Evolutionary conservation across 2,797 vertebrate genomes (phyloP).

Genomic region (Enteromius unitaeniatus): DNA sequence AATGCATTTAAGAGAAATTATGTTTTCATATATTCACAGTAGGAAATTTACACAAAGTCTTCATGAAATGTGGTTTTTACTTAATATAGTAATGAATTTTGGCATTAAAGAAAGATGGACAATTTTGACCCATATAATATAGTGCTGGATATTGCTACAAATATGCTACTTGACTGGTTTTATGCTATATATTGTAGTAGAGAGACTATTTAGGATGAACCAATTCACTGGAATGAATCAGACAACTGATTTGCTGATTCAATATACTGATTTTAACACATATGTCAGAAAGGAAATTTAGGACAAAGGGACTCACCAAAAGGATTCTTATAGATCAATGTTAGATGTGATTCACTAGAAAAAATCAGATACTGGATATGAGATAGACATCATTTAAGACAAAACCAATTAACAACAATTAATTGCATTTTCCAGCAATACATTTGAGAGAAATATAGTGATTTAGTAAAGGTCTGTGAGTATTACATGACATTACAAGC

Average conservation of each 20-base stretch:
- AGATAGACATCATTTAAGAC: background rate
- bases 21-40: background rate
- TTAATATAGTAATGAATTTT: background rate
- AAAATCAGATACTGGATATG: background rate
- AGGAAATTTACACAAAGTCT: background rate
- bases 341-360: background rate
- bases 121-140: background rate
- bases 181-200: background rate
- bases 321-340: background rate
- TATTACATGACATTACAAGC: background rate
- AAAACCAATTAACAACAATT: background rate
- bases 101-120: background rate
- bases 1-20: background rate
- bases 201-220: background rate
- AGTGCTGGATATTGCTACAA: background rate
- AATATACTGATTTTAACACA: background rate
- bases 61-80: background rate
- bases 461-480: background rate
- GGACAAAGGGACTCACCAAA: background rate
- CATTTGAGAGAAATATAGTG: background rate
- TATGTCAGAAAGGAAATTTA: background rate
- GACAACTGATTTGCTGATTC: background rate
- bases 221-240: background rate
- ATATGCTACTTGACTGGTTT: background rate
- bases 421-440: background rate